Evolutionary conservation across 2,888 invertebrate genomes (phyloP), one percentile per base, ranked within the genome.

Genomic region (Ectemnius continuus): DNA sequence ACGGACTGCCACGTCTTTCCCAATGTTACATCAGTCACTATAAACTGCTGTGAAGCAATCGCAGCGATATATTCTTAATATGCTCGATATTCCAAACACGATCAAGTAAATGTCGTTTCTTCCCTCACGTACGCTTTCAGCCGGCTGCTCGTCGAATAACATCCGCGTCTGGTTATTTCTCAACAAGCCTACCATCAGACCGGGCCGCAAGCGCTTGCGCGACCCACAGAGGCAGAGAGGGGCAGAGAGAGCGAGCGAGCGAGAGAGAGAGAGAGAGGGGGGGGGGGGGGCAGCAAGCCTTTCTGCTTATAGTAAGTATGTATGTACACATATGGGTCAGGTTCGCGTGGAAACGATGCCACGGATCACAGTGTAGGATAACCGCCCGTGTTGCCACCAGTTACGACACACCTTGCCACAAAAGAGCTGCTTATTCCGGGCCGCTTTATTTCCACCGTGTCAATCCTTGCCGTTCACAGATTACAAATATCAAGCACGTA

Each of bases 321-420:
- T 36, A 36, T 36, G 36, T 36, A 36, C 6, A 11, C 36, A 59
- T 59, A 26, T 59, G 26, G 59, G 59, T 59, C 59, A 59, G 59
- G 59, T 59, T 59, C 26, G 18, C 59, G 18, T 59, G 59, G 59
- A 59, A 59, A 59, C 20, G 14, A 8, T 59, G 59, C 20, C 59
- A 20, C 14, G 59, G 26, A 59, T 52, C 59, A 13, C 59, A 8
- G 20, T 14, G 13, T 52, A 26, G 20, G 18, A 20, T 59, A 20
- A 26, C 20, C n/a, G 14, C 16, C n/a, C 2, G 52, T 47, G 47
- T 47, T n/a, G n/a, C 52, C 16, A 16, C 52, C 4, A 52, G 52
- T 52, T 52, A 16, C 52, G 52, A 52, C 52, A 52, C 13, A 36
- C 8, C 36, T 36, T 36, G 36, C 36, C 11, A 36, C 8, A 36